Conservation (phyloP, 2,797 vertebrate species). For the Anableps anableps region DNA sequence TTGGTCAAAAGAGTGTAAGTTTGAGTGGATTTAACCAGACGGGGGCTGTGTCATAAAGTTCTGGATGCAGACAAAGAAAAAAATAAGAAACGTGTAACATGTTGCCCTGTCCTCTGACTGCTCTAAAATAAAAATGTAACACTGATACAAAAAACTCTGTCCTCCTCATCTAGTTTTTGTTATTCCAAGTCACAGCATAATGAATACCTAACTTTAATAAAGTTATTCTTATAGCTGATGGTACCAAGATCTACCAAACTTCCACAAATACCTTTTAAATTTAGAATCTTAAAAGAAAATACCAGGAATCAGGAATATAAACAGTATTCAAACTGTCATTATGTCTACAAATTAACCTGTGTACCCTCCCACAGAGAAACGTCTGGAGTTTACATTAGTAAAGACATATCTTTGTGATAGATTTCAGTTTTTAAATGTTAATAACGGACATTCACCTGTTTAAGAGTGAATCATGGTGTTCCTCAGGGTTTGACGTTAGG, state of each 20-base stretch:
- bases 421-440: neutral
- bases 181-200: neutral
- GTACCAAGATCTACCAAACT: neutral
- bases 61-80: neutral
- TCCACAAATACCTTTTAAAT: neutral
- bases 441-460: neutral
- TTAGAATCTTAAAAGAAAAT: neutral
- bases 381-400: neutral
- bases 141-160: neutral
- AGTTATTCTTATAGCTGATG: neutral
- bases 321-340: neutral
- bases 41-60: neutral
- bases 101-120: neutral
- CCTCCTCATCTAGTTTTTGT: neutral
- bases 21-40: neutral
- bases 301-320: neutral
- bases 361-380: neutral
- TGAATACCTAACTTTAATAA: neutral
- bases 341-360: neutral
- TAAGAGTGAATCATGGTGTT: neutral
- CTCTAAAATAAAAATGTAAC: neutral
- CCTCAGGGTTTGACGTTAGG: neutral
- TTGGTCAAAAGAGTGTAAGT: neutral
- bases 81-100: neutral
- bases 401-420: neutral